Conservation (phyloP, 92 coral and sea anemone genomes). For the Actinostola sp. region DNA sequence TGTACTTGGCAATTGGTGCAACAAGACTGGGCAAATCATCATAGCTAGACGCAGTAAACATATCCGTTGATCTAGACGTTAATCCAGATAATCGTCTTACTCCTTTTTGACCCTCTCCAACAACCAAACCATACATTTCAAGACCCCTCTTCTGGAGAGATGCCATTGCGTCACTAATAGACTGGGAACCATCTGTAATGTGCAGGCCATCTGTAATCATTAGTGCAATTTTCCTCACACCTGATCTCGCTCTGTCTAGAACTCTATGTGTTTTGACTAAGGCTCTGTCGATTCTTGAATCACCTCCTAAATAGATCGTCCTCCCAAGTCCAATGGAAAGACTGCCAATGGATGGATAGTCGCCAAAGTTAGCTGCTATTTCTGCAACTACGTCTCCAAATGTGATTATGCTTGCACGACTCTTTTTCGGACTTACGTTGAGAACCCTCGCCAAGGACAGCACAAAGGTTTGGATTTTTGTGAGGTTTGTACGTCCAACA, state of each 20-base stretch:
- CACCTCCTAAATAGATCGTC: slow-evolving; percentile 55
- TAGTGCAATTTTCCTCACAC: slow-evolving; percentile 45
- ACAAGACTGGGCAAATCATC: slow-evolving; percentile 34
- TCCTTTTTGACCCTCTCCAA: slow-evolving; percentile 18
- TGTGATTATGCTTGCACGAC: slow-evolving; percentile 67
- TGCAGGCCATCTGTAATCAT: slow-evolving; percentile 52
- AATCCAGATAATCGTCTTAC: slow-evolving; percentile 28
- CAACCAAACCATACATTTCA: slow-evolving; percentile 19
- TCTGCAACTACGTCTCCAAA: slow-evolving; percentile 56
- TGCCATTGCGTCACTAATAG: not conserved
- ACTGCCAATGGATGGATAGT: slow-evolving; percentile 8
- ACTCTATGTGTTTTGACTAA: slow-evolving; percentile 11
- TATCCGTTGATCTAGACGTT: slow-evolving; percentile 37
- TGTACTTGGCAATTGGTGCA: slow-evolving; percentile 45
- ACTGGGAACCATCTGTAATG: slow-evolving; percentile 6
- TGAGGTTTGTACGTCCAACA: slow-evolving; percentile 59
- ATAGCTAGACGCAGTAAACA: slow-evolving; percentile 31
- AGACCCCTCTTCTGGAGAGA: slow-evolving; percentile 12
- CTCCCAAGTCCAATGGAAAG: slow-evolving; percentile 56
- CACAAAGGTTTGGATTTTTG: slow-evolving; percentile 55
- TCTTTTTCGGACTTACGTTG: slow-evolving; percentile 49
- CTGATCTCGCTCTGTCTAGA: slow-evolving; percentile 32
- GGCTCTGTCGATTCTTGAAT: slow-evolving; percentile 48
- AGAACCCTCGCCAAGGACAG: slow-evolving; percentile 60
- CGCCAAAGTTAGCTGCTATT: slow-evolving; percentile 35